Conservation (phyloP, 2,113 vertebrate genomes). For the Plecturocebus donacophilus region DNA sequence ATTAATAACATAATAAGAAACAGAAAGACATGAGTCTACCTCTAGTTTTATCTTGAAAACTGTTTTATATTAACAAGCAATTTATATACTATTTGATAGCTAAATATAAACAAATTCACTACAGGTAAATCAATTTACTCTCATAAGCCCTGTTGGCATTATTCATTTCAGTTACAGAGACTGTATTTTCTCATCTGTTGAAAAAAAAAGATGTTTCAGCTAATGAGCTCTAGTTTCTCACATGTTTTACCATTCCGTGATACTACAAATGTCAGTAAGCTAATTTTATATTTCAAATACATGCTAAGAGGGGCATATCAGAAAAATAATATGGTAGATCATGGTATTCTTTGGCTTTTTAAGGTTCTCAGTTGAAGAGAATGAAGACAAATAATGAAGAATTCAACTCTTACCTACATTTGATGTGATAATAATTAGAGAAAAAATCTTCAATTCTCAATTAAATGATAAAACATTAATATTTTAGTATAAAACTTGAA, state of each 20-base stretch:
- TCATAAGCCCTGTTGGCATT: not conserved
- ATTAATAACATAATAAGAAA: not conserved
- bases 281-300: conserved; percentile 42
- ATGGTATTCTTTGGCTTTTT: not conserved
- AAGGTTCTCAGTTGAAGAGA: not conserved
- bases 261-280: not conserved
- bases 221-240: conserved; percentile 18
- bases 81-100: conserved; percentile 43
- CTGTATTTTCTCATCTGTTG: conserved; percentile 33
- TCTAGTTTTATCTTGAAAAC: conserved; percentile 12
- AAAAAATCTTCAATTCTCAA: not conserved
- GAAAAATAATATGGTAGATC: not conserved
- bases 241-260: not conserved
- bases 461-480: not conserved
- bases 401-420: not conserved
- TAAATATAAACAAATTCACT: conserved; percentile 50
- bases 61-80: not conserved
- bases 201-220: not conserved
- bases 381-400: not conserved
- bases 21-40: not conserved
- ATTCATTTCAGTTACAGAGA: conserved; percentile 6
- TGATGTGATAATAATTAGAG: not conserved
- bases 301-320: not conserved
- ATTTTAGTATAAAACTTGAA: not conserved
- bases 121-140: conserved; percentile 20